A percentile compares a stretch with the other conserved stretches of the same genome.
Evolutionary conservation across 2,797 vertebrate genomes (phyloP).

Genomic region (Acrossocheilus wenchowensis): DNA sequence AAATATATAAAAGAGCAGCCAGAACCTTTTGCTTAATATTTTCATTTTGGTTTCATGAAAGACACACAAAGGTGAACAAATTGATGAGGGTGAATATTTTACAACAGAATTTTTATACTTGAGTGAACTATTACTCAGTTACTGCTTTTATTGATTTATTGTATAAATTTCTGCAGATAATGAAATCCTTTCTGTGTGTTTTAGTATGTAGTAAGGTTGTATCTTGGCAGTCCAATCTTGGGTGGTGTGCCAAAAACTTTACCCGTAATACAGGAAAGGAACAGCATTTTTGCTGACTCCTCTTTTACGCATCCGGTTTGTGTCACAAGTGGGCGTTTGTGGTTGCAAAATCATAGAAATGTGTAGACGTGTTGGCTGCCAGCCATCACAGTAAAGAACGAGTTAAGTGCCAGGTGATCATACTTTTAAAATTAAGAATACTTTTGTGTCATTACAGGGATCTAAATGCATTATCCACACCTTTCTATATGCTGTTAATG

Average conservation of each 20-base stretch:
- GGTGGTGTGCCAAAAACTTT: constrained; percentile 3
- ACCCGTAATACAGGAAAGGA: constrained; percentile 60
- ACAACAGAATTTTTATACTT: neutral
- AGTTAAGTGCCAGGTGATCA: constrained; percentile 5
- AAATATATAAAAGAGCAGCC: neutral
- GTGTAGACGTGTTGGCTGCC: constrained; percentile 43
- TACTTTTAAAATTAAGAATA: constrained; percentile 7
- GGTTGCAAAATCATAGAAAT: constrained; percentile 71
- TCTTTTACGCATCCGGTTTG: constrained; percentile 66
- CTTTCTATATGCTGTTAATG: constrained; percentile 14
- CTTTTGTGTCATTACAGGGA: constrained; percentile 8
- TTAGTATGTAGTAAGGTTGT: neutral
- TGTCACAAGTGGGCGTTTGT: constrained; percentile 70
- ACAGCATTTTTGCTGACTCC: constrained; percentile 72
- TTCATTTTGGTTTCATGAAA: neutral
- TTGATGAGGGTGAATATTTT: neutral
- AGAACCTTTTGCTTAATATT: neutral
- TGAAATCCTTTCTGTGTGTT: neutral
- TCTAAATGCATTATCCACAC: constrained; percentile 9
- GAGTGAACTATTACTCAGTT: neutral
- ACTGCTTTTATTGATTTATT: neutral
- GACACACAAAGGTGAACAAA: neutral
- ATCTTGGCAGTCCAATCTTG: neutral
- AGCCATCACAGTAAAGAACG: neutral
- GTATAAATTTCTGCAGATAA: neutral